A percentile compares a stretch with the other conserved stretches of the same genome.
Evolutionary conservation across 1,140 invertebrate genomes (phyloP).

Genomic region (Leptinotarsa lineolata): DNA sequence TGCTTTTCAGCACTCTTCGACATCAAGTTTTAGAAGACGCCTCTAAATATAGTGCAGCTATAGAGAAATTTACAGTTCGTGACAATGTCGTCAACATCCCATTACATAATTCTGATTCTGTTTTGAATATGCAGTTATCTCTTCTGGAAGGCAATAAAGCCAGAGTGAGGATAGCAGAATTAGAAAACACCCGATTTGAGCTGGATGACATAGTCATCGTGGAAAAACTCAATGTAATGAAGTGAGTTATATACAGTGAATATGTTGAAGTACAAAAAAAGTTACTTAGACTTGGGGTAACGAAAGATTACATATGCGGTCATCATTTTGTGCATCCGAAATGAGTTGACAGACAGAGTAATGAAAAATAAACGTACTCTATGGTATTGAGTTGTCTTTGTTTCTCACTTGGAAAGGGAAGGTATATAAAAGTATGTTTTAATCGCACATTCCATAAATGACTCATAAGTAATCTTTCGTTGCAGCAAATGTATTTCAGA

Average conservation of each 20-base stretch:
- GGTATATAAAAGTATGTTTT: too few species aligned
- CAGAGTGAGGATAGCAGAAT: constrained; percentile 11
- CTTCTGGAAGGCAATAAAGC: constrained; percentile 9
- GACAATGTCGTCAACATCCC: constrained; percentile 11
- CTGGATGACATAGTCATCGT: constrained; percentile 14
- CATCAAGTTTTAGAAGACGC: constrained; percentile 9
- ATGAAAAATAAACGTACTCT: too few species aligned
- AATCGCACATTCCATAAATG: too few species aligned
- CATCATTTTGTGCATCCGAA: neutral
- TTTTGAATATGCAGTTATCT: neutral
- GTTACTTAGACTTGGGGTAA: neutral
- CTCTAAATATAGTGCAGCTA: neutral
- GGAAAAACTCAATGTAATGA: neutral
- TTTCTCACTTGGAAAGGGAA: too few species aligned
- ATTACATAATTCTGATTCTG: neutral
- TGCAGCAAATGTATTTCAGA: too few species aligned
- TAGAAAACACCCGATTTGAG: constrained; percentile 12
- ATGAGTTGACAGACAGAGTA: too few species aligned
- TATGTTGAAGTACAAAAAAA: neutral
- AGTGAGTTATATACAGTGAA: constrained; percentile 10
- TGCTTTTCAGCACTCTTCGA: constrained; percentile 5
- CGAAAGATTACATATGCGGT: neutral
- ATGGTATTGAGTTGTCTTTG: too few species aligned
- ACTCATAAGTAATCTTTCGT: too few species aligned
- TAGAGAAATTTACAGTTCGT: neutral